Evolutionary conservation across 1,140 invertebrate genomes (phyloP), one percentile per base, ranked within the genome.

Genomic region (Cydia fagiglandana): DNA sequence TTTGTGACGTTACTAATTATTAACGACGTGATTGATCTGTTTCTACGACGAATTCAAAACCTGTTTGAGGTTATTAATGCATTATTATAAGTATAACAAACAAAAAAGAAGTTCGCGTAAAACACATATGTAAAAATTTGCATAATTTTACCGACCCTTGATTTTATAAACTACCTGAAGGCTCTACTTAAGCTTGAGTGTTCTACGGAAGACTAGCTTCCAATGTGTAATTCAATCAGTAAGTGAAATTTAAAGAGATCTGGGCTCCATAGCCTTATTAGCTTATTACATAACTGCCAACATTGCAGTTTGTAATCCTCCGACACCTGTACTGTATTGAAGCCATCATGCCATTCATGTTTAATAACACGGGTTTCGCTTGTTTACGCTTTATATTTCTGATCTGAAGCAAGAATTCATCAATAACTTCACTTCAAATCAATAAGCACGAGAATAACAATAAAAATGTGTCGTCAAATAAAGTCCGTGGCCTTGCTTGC

Each of bases 361-460:
- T 61, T 61, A 64, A 64, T 13, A 64, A n/a, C 64, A 64, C 64
- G 9, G 64, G 13, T 64, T 64, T 10, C 20, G 15, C 28, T 34
- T 34, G 64, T 30, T 66, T 13, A n/a, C 28, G 64, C 30, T 66
- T 38, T 24, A 66, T 28, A 20, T 64, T 64, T 1, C 53, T 61
- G 53, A 61, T 28, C 20, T 64, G 24, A 68, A 68, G 24, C 64
- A 70, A 45, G 66, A n/a, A 45, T 70, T 41, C 66, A 70, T 38
- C 38, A 70, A 70, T 70, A 70, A 70, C 6, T 38, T 17, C 34
- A 70, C 6, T 38, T 17, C 34, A 70, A 15, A 70, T n/a, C 66
- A 70, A 70, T 38, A 61, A 61, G 17, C 56, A 61, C 56, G 56
- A 61, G 56, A 61, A 20, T n/a, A 61, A 12, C 17, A 61, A 61